phyloP scores from a whole-genome alignment of 2,797 vertebrate species.

The Heteromormyrus szaboi region DNA sequence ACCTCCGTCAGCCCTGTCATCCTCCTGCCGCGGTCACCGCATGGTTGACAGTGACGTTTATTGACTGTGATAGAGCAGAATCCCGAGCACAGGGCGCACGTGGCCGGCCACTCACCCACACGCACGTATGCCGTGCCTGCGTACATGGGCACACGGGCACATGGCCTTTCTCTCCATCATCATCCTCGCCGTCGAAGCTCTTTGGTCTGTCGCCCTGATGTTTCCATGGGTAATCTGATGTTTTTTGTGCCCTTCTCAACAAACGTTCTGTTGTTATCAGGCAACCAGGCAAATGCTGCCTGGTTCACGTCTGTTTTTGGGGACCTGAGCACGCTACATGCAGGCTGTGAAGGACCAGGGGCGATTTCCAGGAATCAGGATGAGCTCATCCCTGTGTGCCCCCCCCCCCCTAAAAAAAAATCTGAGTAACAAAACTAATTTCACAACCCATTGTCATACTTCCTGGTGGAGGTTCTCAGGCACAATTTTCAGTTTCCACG shows the following conservation, averaged over 20 bases:
- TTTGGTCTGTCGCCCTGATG: not conserved
- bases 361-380: not conserved
- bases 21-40: not conserved
- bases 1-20: not conserved
- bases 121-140: not conserved
- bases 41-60: not conserved
- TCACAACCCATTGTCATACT: not conserved
- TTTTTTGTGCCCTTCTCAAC: not conserved
- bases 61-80: slow-evolving; percentile 3
- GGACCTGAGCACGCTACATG: not conserved
- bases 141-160: not conserved
- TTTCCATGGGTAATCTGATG: not conserved
- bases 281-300: not conserved
- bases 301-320: not conserved
- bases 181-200: not conserved
- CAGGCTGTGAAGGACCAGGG: not conserved
- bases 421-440: not conserved
- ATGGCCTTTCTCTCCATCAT: not conserved
- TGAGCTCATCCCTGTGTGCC: not conserved
- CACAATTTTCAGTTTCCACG: not conserved
- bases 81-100: not conserved
- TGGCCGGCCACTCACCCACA: not conserved
- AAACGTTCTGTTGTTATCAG: not conserved
- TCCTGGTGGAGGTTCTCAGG: not conserved
- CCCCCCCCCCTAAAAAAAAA: not conserved